A percentile compares a stretch with the other conserved stretches of the same genome.
phyloP scores from a whole-genome alignment of 2,113 vertebrate species.

The Arvicanthis niloticus region DNA sequence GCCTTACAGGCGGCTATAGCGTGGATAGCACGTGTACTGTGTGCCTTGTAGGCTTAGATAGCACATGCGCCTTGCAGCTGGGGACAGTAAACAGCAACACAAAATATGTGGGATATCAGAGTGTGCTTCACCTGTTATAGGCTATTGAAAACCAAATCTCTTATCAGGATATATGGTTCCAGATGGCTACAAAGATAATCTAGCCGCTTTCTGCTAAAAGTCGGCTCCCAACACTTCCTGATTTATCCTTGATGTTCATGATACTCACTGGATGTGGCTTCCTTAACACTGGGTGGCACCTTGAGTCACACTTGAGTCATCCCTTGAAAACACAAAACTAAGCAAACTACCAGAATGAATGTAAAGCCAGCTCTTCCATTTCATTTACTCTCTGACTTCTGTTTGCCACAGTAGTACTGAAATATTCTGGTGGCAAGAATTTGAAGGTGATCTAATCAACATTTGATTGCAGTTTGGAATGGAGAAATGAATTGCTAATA shows the following conservation, averaged over 20 bases:
- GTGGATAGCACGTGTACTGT: too few relatives aligned
- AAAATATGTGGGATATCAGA: too few relatives aligned
- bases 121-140: too few relatives aligned
- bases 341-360: background rate
- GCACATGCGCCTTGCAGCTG: too few relatives aligned
- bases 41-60: too few relatives aligned
- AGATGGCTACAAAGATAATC: too few relatives aligned
- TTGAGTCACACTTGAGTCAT: background rate
- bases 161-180: too few relatives aligned
- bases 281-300: background rate
- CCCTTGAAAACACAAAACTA: background rate
- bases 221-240: too few relatives aligned
- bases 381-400: background rate
- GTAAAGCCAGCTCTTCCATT: background rate
- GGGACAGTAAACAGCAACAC: too few relatives aligned
- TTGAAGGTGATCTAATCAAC: background rate
- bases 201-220: too few relatives aligned
- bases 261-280: background rate
- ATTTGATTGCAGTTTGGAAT: background rate
- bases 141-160: too few relatives aligned
- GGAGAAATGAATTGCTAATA: background rate
- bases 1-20: too few relatives aligned
- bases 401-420: background rate
- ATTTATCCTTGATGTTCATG: constrained; percentile 5
- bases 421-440: background rate